Evolutionary conservation across 2,888 invertebrate genomes (phyloP), one percentile per base, ranked within the genome.

Genomic region (Zeuzera pyrina): DNA sequence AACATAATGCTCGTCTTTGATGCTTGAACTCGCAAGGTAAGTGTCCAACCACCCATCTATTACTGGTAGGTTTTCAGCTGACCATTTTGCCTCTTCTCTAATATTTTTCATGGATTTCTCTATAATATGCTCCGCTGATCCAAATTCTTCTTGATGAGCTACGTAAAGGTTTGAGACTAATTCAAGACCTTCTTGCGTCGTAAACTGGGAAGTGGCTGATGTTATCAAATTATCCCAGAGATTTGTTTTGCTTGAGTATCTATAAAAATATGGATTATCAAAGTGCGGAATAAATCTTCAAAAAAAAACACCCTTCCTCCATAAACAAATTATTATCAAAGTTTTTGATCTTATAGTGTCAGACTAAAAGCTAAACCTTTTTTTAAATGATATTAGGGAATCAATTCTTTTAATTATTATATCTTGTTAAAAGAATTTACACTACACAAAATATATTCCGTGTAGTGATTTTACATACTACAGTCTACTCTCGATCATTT

Each of bases 181-280:
- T 39, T 90, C 87, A 8, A 91, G 76, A 0, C 91, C 93, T 46
- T 89, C 87, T 53, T 90, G 87, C 0, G 91, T 92, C 29, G 90
- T 91, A 64, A 93, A 93, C 2, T 88, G 86, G 0, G 90, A 88
- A 0, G 92, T 91, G 0, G 92, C 91, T 3, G 91, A 88, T 15
- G 89, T 87, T 23, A 93, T 87, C 4, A 93, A 71, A 50, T 86
- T 89, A 49, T 91, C 90, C 93, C 93, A 93, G 2, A 93, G 70
- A 52, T 90, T 89, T 0, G 89, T 88, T 54, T 89, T 90, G 38
- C 86, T 86, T 45, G 86, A 84, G 50, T 89, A 90, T 56, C 91
- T 91, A 55, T 29, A 63, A 53, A 27, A 15, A 14, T 29, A 13
- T 29, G 19, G 19, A 19, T 6, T 5, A 19, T 19, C 8, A 19